A percentile compares a stretch with the other conserved stretches of the same genome.
Conservation (phyloP, 2,797 vertebrate genomes). For the Pseudotriccus pelzelni region DNA sequence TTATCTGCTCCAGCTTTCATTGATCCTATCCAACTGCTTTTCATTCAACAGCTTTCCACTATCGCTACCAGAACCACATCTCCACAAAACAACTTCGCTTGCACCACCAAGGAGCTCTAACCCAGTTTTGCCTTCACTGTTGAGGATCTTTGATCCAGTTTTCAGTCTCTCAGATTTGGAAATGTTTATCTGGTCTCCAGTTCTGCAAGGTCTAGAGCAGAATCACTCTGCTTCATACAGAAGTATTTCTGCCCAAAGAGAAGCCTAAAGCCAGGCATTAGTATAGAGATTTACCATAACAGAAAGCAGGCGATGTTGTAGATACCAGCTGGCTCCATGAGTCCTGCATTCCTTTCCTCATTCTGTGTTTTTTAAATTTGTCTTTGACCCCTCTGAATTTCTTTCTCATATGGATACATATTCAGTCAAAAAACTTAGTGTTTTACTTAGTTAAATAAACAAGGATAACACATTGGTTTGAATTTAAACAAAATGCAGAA, state of each 20-base stretch:
- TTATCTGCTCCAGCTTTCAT: neutral
- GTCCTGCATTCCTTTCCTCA: neutral
- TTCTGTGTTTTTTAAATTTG: neutral
- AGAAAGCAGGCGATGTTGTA: slow-evolving; percentile 13
- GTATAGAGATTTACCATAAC: neutral
- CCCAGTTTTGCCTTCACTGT: neutral
- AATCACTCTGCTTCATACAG: neutral
- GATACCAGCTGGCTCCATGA: neutral
- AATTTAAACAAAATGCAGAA: neutral
- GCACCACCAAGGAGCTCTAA: neutral
- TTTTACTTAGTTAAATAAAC: neutral
- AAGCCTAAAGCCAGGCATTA: neutral
- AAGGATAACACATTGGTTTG: neutral
- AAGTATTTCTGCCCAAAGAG: neutral
- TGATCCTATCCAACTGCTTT: neutral
- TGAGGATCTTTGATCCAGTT: neutral
- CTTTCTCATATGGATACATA: neutral
- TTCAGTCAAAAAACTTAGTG: neutral
- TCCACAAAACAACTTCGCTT: neutral
- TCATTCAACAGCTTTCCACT: neutral
- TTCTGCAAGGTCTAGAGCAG: neutral
- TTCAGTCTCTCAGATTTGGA: neutral
- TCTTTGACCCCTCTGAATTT: neutral
- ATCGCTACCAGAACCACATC: neutral
- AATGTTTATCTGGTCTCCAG: neutral